Evolutionary conservation across 2,888 invertebrate genomes (phyloP), one percentile per base, ranked within the genome.

Genomic region (Panopea generosa): DNA sequence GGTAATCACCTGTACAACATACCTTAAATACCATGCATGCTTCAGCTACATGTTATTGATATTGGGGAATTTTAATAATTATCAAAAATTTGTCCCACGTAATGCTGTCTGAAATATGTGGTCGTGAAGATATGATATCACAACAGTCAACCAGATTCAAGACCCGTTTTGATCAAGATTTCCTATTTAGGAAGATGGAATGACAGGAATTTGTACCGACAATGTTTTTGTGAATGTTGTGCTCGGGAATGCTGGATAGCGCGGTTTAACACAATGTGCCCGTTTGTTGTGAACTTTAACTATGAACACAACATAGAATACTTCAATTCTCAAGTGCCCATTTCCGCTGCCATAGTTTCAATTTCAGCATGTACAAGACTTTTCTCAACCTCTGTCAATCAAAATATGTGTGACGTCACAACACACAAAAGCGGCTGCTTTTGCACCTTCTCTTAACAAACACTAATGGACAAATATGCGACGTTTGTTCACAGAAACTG

Each of bases 1-100:
- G 67, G 77, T 69, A 72, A 59, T 67, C 57, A 72, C 77, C 62
- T 59, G 70, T 59, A n/a, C 29, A 16, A 53, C 59, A 77, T 72
- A 62, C 62, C 68, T 45, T 14, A n/a, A 71, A 77, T 77, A 62
- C 47, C 50, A 66, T 14, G 49, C 62, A 77, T 77, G 57, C 57
- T 33, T 50, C 45, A 45, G 40, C 16, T 40, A 40, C 7, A 45
- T 45, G 45, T 45, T 16, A 45, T 18, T 45, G n/a, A 45, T n/a
- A 16, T 33, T 33, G 33, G 11, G 11, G 11, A 33, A 33, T n/a
- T n/a, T n/a, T 11, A 33, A 33, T 33, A 7, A 33, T 33, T 33
- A 33, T 33, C 4, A 33, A 33, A 33, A 7, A 33, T 45, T 16
- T 45, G n/a, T 45, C 6, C 6, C 4, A 45, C 40, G 16, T 40